Percentiles rank a stretch among this genome's conserved stretches.
These are phyloP conservation scores for Drosophila pallidifrons DNA, from an alignment of 1,140 invertebrate species.

Conservation along the genomic window DNA sequence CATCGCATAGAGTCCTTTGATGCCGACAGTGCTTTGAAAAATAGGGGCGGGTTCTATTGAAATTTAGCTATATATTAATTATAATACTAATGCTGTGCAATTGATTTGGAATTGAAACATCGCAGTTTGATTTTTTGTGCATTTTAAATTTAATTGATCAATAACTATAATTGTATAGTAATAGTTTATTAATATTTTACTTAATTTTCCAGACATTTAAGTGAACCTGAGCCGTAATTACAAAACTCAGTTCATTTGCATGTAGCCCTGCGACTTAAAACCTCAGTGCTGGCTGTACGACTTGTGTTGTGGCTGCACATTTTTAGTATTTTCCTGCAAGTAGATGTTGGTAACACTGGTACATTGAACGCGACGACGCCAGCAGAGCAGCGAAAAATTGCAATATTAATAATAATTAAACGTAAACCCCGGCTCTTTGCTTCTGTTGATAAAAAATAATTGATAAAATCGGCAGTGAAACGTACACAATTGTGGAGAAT, in stretches of 20 bases:
- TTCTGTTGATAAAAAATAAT: slow-evolving; percentile 11
- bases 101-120: no score
- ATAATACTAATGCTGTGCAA: no score
- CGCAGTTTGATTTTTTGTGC: no score
- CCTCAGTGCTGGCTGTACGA: slow-evolving; percentile 35
- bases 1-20: no score
- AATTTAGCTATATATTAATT: no score
- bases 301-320: slow-evolving; percentile 1
- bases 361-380: slow-evolving; percentile 64
- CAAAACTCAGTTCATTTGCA: background rate
- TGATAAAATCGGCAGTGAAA: slow-evolving; percentile 9
- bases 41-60: no score
- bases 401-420: slow-evolving; percentile 67
- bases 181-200: no score
- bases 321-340: slow-evolving; percentile 26
- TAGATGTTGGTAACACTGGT: slow-evolving; percentile 36
- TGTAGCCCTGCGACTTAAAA: slow-evolving; percentile 27
- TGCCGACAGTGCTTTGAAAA: no score
- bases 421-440: slow-evolving; percentile 15
- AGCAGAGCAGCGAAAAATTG: slow-evolving; percentile 73
- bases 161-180: no score
- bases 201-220: no score
- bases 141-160: no score
- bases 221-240: no score
- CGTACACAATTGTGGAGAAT: slow-evolving; percentile 20